A percentile compares a stretch with the other conserved stretches of the same genome.
Conservation (phyloP, 2,797 vertebrate genomes). For the Echiichthys vipera region DNA sequence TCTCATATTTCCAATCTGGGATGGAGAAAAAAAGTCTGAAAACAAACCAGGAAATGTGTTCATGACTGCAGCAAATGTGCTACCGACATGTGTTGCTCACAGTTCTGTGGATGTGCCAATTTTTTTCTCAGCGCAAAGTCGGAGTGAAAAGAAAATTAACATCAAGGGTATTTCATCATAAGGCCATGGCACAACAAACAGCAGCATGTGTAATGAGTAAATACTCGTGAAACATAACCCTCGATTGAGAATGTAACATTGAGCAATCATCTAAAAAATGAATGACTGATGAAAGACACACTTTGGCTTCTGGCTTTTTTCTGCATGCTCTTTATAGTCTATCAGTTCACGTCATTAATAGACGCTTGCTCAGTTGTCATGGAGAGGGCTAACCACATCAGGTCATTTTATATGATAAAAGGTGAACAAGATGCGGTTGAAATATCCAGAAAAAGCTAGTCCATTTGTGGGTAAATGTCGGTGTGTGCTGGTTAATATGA, state of each 20-base stretch:
- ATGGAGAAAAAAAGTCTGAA: background rate
- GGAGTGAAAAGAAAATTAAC: background rate
- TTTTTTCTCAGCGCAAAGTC: background rate
- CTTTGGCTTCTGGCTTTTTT: background rate
- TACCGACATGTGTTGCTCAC: no score
- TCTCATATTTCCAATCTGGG: background rate
- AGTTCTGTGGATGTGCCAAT: background rate
- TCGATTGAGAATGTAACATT: background rate
- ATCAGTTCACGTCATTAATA: background rate
- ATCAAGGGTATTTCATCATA: background rate
- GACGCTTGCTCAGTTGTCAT: background rate
- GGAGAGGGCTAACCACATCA: background rate
- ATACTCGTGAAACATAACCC: background rate
- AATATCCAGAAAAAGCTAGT: background rate
- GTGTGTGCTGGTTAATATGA: slow-evolving; percentile 10
- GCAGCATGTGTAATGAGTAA: background rate
- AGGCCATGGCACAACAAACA: background rate
- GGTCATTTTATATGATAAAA: background rate
- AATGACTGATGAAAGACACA: no score
- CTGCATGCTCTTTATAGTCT: background rate
- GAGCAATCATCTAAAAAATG: background rate
- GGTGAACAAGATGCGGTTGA: background rate
- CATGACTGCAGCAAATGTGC: background rate
- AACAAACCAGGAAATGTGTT: background rate
- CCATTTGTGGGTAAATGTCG: background rate